phyloP scores from a whole-genome alignment of 2,113 vertebrate genomes.

The Dromas ardeola region DNA sequence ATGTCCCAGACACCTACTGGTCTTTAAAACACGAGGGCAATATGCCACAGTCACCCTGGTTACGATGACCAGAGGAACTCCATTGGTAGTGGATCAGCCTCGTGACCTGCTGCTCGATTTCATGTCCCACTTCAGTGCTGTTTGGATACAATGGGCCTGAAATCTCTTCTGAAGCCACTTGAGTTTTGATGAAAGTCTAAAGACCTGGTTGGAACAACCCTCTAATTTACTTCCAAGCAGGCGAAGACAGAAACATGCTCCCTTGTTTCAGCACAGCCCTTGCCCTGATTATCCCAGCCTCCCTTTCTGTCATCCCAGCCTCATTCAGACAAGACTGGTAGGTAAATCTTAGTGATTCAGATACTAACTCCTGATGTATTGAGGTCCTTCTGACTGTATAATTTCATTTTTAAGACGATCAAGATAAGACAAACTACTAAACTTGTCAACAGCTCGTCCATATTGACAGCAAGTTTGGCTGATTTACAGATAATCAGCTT shows the following conservation, averaged over 20 bases:
- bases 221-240: not conserved
- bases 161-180: not conserved
- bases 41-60: not conserved
- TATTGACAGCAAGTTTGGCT: conserved; percentile 4
- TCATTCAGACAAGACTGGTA: not conserved
- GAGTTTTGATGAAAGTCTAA: not conserved
- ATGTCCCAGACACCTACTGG: too few species aligned
- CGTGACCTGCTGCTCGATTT: accelerated
- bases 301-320: not conserved
- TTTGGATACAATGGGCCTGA: not conserved
- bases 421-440: conserved; percentile 46
- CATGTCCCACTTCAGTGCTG: not conserved
- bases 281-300: not conserved
- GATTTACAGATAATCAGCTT: conserved; percentile 40
- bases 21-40: not conserved
- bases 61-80: not conserved
- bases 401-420: conserved; percentile 28
- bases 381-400: not conserved
- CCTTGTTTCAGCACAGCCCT: not conserved
- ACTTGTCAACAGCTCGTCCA: not conserved
- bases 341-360: not conserved
- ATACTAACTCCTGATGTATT: not conserved
- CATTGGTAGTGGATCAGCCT: not conserved
- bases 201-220: not conserved
- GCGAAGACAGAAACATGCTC: not conserved